A percentile compares a stretch with the other conserved stretches of the same genome.
Evolutionary conservation across 2,113 vertebrate genomes (phyloP).

Genomic region (Anguilla japonica): DNA sequence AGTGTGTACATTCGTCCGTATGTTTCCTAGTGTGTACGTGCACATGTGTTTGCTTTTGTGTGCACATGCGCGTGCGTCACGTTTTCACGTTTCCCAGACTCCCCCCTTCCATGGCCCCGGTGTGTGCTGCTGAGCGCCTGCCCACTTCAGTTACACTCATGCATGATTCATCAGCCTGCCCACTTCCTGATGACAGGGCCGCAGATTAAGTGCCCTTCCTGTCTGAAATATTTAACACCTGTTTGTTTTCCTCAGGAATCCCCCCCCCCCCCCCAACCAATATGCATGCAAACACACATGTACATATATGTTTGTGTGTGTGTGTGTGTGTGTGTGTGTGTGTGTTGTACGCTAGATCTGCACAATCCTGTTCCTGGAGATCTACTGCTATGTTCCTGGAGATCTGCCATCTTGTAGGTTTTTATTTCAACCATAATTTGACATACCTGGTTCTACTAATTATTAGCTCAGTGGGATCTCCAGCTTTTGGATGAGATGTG

Average conservation of each 20-base stretch:
- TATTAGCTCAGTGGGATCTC: too few relatives aligned
- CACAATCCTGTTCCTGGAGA: too few relatives aligned
- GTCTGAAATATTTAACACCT: slow-evolving; percentile 80
- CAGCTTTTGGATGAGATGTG: too few relatives aligned
- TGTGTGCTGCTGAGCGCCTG: slow-evolving; percentile 36
- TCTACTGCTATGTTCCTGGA: too few relatives aligned
- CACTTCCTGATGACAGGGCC: slow-evolving; percentile 69
- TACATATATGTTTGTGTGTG: neutral
- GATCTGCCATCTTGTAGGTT: too few relatives aligned
- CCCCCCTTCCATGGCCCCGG: slow-evolving; percentile 24
- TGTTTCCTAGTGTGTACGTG: neutral
- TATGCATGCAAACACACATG: neutral
- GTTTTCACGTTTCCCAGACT: slow-evolving; percentile 10
- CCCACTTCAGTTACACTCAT: slow-evolving; percentile 65
- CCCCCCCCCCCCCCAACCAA: neutral
- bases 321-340: neutral
- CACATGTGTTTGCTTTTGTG: neutral
- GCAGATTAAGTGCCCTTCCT: slow-evolving; percentile 69
- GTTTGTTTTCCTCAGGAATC: slow-evolving; percentile 41
- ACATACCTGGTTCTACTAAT: too few relatives aligned
- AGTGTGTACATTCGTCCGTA: neutral
- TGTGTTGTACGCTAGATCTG: too few relatives aligned
- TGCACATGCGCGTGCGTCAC: neutral
- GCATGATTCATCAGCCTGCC: slow-evolving; percentile 61
- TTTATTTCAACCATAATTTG: too few relatives aligned